Conservation (phyloP, 2,797 vertebrate genomes). For the Geotrypetes seraphini region DNA sequence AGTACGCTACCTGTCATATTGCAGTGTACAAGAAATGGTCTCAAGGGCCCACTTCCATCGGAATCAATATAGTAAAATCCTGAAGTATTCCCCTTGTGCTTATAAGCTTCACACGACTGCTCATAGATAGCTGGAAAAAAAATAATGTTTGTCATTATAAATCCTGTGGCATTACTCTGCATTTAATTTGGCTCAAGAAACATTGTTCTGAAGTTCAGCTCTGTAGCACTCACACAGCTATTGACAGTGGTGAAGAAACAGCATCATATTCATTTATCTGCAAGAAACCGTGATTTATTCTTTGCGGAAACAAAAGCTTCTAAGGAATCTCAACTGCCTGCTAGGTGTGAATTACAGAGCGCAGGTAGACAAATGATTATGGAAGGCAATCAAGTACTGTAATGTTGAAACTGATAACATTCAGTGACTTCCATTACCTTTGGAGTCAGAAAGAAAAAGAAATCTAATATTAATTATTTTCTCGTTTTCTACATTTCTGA, state of each 20-base stretch:
- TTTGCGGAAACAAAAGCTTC: constrained; percentile 1
- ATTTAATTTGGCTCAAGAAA: constrained; percentile 6
- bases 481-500: too few species aligned
- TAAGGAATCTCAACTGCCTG: not conserved
- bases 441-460: not conserved
- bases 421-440: not conserved
- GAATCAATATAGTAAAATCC: constrained; percentile 80
- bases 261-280: too few species aligned
- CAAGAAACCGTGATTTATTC: not conserved
- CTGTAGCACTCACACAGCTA: not conserved
- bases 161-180: constrained; percentile 1
- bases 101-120: constrained; percentile 90
- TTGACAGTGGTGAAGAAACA: not conserved
- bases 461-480: not conserved
- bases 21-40: constrained; percentile 79
- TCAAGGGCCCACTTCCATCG: constrained; percentile 83
- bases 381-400: not conserved
- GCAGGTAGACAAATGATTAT: not conserved
- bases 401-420: constrained; percentile 1
- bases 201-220: not conserved
- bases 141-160: constrained; percentile 12
- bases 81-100: constrained; percentile 81
- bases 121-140: constrained; percentile 73
- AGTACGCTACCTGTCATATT: constrained; percentile 82
- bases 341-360: accelerated